Percentiles rank a stretch among this genome's conserved stretches.
phyloP scores from a whole-genome alignment of 1,140 invertebrate genomes.

The Holotrichia oblita region DNA sequence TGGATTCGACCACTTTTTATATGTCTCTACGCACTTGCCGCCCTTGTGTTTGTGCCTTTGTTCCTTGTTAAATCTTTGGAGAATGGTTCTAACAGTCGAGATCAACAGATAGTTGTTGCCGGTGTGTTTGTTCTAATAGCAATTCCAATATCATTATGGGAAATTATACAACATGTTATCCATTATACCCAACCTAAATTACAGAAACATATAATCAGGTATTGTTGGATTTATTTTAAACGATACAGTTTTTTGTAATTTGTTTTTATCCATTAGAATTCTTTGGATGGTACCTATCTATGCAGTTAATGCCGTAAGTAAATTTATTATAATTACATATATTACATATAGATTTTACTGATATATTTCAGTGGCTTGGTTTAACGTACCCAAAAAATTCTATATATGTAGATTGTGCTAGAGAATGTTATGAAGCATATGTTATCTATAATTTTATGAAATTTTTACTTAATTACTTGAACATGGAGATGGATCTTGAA shows the following conservation, averaged over 20 bases:
- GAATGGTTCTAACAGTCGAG: conserved; percentile 76
- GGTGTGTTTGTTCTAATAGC: conserved; percentile 91
- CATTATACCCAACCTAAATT: conserved; percentile 93
- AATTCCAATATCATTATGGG: conserved; percentile 92
- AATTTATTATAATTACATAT: conserved; percentile 42
- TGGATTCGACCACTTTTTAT: conserved; percentile 90
- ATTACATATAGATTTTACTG: conserved; percentile 36
- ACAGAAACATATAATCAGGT: conserved; percentile 95
- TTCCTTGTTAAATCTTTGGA: conserved; percentile 78
- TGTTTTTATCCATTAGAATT: conserved; percentile 74
- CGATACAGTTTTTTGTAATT: conserved; percentile 44
- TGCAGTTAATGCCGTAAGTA: conserved; percentile 90
- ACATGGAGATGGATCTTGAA: conserved; percentile 84
- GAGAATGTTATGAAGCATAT: conserved; percentile 97
- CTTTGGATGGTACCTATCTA: conserved; percentile 99
- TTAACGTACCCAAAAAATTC: conserved; percentile 83
- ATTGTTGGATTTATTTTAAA: conserved; percentile 47
- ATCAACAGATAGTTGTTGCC: conserved; percentile 84
- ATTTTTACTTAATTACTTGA: conserved; percentile 90
- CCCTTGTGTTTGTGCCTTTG: conserved; percentile 85
- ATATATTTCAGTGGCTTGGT: conserved; percentile 78
- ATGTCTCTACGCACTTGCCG: conserved; percentile 79
- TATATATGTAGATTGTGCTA: conserved; percentile 90
- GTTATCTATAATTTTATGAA: conserved; percentile 99
- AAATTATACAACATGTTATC: conserved; percentile 93